These are phyloP conservation scores for Limnephilus lunatus DNA, from an alignment of 2,888 invertebrate species.

Conservation along the genomic window DNA sequence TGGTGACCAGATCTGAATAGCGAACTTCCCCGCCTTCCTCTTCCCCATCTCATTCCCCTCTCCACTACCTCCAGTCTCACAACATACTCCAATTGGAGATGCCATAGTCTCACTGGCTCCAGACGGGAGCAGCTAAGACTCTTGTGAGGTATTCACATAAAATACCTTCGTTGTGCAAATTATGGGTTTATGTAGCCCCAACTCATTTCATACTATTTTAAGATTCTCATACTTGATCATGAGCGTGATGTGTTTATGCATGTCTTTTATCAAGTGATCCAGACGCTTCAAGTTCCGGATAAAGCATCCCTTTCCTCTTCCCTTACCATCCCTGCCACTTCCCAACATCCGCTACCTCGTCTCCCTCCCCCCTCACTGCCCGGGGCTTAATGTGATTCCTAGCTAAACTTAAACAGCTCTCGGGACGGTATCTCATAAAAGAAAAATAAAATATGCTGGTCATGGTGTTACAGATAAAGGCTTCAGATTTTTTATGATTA, in stretches of 20 bases:
- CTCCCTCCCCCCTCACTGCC: not conserved
- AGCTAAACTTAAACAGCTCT: constrained; percentile 2
- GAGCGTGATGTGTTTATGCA: not conserved
- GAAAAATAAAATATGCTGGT: not conserved
- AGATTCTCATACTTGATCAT: not conserved
- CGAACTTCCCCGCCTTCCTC: too few species aligned
- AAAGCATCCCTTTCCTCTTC: not conserved
- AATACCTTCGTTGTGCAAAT: not conserved
- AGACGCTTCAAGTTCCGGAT: not conserved
- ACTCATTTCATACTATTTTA: not conserved
- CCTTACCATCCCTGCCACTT: not conserved
- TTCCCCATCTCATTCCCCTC: too few species aligned
- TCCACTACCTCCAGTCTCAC: too few species aligned
- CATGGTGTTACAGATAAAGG: constrained; percentile 2
- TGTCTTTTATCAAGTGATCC: not conserved
- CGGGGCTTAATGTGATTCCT: not conserved
- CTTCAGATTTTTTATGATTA: not conserved
- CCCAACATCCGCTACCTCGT: not conserved
- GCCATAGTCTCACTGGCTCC: too few species aligned
- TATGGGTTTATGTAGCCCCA: too few species aligned
- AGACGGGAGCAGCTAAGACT: too few species aligned
- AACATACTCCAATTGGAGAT: too few species aligned
- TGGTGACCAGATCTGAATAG: too few species aligned
- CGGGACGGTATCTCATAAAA: not conserved
- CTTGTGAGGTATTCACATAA: too few species aligned